Evolutionary conservation across 2,888 invertebrate species (phyloP), one percentile per base, ranked within the genome.

Genomic region (Ichneumon xanthorius): DNA sequence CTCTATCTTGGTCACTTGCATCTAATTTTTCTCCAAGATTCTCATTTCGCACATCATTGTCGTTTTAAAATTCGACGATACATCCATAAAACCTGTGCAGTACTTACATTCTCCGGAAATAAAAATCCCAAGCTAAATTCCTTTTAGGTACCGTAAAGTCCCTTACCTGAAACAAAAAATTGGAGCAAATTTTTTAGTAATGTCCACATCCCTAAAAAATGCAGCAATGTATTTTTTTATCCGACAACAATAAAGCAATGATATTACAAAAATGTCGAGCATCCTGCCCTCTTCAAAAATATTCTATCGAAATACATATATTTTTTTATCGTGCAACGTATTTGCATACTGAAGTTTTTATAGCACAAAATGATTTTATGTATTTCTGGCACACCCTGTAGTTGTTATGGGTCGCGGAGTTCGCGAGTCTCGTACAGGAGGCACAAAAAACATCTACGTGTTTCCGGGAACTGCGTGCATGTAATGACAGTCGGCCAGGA

Each of bases 401-500:
- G 9, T 48, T 48, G n/a, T 58, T 40, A 26, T 40, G 40, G 73
- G 68, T 22, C 45, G 48, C 48, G 26, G 6, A 30, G 40, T 61
- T 45, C 63, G 63, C 4, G 63, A 75, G 40, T 61, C 53, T 58
- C 55, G 70, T 4, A n/a, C 40, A 5, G 22, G 61, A 78, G 19
- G 45, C 14, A 70, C 53, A 50, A 50, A 65, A 73, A 83, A 73
- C 30, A 75, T 73, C 61, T 80, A 85, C 77, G 71, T 73, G 77
- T 55, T 80, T 75, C 68, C 86, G 73, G 80, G 63, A 77, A 67
- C 65, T 79, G 73, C 85, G 82, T 85, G 85, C 82, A 26, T 65
- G 58, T 82, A 82, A 85, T 85, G 82, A 85, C 82, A 76, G 50
- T 63, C 19, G 50, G 82, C 65, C 81, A 79, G 79, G 75, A 85